Base-by-base conservation (phyloP, 2,888 invertebrate genomes). In the Kuschelorhynchus macadamiae region DNA sequence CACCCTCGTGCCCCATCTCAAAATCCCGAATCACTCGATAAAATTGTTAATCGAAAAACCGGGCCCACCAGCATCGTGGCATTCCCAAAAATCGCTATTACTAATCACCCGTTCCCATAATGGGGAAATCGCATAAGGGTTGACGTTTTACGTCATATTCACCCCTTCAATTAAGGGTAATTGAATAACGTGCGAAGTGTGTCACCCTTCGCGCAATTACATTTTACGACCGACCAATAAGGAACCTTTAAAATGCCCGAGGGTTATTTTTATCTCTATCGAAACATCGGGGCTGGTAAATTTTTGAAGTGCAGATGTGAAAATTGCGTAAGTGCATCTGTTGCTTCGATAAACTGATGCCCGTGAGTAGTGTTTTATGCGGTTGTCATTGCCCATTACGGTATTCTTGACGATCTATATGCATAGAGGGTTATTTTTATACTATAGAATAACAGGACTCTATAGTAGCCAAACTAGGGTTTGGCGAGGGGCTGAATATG, bases 131-230 rank as follows among this genome's bases (percentile, higher is more conserved):
- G 46, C 63, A 68, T 69, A 66, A 70, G 70, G 66, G 70, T 66
- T 67, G 66, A 67, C 70, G 52, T 70, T 66, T 66, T 66, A 57
- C 62, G 66, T 70, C 66, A 70, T 71, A 71, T 73, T 74, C 75
- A 71, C 73, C 73, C 74, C 73, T 74, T 73, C 69, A 75, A 74
- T 74, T 73, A 71, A 42, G 55, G 57, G 68, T 74, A 74, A 75
- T 76, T 75, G 74, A 75, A 76, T 76, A 76, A 76, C 71, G 71
- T 62, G 67, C 71, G 77, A 75, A 77, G 76, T 75, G 75, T 76
- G 79, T 64, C 73, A 76, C 77, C 76, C 77, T 77, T 79, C 78
- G 78, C 76, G 76, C 75, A 78, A 78, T 80, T 79, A 78, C 74
- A 74, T 71, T 72, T 42, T 42, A 46, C 9, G 21, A 57, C 30